Evolutionary conservation across 64 coral and sea anemone species (phyloP), one percentile per base, ranked within the genome.

Genomic region (Montipora foliosa): DNA sequence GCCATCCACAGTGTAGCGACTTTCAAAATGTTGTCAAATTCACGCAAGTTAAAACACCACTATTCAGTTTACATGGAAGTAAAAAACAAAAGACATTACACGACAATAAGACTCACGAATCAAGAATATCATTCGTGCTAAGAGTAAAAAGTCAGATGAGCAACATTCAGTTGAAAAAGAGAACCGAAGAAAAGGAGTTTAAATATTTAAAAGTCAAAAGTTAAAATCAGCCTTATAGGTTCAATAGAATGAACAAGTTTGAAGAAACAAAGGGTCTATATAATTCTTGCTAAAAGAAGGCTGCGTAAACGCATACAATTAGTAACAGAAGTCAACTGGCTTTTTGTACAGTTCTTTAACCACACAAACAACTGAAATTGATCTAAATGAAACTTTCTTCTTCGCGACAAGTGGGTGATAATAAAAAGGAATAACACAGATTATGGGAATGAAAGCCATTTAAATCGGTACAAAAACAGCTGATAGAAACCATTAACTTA

Each of bases 401-500:
- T 86, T 72, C 22, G 62, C 49, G 21, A 71, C 82, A 71, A 67
- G 17, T 50, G 0, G 45, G 5, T 11, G 66, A 86, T 86, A 70
- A 70, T 86, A 71, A 86, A 86, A 72, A 69, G 25, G 9, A 86
- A 86, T 72, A 71, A 72, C 21, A 25, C 16, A 44, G 81, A 84
- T 84, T 84, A 50, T 51, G 46, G 82, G 9, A 44, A 67, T 84
- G 14, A 49, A 49, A 19, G 9, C 53, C 44, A 44, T 71, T 86
- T 86, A 24, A 67, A 86, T 71, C 48, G 19, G 46, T 44, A 29
- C 44, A 69, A 70, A 71, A 24, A 16, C 66, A 68, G 64, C 45
- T 15, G 64, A 86, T 52, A 86, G 66, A 86, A 86, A 86, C 50
- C 82, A 71, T 72, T 71, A 86, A 70, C 45, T 70, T 72, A 13